Conservation (phyloP, 2,888 invertebrate species). For the Nomada ferruginata region DNA sequence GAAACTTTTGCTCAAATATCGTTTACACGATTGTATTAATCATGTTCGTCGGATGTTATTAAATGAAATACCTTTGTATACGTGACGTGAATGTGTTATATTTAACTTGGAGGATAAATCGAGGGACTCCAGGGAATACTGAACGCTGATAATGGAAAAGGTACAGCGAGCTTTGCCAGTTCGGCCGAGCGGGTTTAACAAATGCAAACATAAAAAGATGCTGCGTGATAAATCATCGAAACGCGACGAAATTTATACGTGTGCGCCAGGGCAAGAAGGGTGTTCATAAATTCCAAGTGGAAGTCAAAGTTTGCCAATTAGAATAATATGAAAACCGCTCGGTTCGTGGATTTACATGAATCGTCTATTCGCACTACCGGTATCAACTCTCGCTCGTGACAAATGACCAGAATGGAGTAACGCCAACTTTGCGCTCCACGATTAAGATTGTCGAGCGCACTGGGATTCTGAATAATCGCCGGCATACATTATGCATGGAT, state of each 20-base stretch:
- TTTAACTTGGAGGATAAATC: not conserved
- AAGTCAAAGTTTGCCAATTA: constrained; percentile 60
- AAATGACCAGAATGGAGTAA: constrained; percentile 60
- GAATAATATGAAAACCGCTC: constrained; percentile 58
- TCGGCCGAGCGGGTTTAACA: constrained; percentile 40
- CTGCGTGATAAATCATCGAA: constrained; percentile 35
- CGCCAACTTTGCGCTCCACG: constrained; percentile 51
- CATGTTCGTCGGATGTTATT: too few species aligned
- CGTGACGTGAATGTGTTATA: not conserved
- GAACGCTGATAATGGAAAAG: constrained; percentile 2
- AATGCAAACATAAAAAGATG: constrained; percentile 45
- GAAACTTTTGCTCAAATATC: not conserved
- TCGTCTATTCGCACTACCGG: constrained; percentile 47
- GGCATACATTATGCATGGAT: constrained; percentile 50
- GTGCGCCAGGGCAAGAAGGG: constrained; percentile 32
- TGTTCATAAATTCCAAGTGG: constrained; percentile 52
- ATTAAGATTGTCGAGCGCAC: constrained; percentile 48
- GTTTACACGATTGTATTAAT: not conserved
- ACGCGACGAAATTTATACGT: constrained; percentile 32
- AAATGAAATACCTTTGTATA: too few species aligned
- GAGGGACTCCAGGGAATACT: not conserved
- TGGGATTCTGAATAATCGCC: constrained; percentile 42
- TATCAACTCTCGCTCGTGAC: constrained; percentile 53
- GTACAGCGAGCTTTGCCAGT: constrained; percentile 21
- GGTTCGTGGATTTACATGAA: constrained; percentile 53